Conservation (phyloP, 2,113 vertebrate species). For the Ivindomyrus marchei region DNA sequence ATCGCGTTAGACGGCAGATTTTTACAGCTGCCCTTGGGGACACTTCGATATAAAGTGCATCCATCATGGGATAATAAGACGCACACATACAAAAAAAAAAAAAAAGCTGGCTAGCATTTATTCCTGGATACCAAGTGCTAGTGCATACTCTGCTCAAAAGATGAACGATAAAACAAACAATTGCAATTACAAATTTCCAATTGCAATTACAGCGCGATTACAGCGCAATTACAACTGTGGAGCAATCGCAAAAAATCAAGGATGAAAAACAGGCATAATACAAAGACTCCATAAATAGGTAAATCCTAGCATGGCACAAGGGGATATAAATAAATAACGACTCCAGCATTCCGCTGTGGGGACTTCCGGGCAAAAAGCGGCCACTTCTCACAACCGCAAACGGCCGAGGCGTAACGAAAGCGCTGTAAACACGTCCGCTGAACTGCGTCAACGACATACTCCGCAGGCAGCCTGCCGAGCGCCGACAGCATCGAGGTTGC, state of each 20-base stretch:
- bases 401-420: neutral
- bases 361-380: neutral
- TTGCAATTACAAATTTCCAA: neutral
- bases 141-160: neutral
- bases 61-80: neutral
- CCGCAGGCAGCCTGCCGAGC: neutral
- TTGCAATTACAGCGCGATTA: neutral
- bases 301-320: neutral
- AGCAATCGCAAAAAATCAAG: neutral
- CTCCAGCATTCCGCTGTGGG: neutral
- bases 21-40: neutral
- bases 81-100: neutral
- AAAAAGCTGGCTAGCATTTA: neutral
- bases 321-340: neutral
- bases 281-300: neutral
- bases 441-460: neutral
- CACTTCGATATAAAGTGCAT: neutral
- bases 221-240: neutral
- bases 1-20: neutral
- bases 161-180: neutral
- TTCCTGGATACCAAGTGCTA: neutral
- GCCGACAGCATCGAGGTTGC: neutral
- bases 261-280: neutral
- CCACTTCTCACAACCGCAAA: neutral
- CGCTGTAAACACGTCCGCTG: neutral